Conservation (phyloP, 2,797 vertebrate species). For the Sebastes reedi region DNA sequence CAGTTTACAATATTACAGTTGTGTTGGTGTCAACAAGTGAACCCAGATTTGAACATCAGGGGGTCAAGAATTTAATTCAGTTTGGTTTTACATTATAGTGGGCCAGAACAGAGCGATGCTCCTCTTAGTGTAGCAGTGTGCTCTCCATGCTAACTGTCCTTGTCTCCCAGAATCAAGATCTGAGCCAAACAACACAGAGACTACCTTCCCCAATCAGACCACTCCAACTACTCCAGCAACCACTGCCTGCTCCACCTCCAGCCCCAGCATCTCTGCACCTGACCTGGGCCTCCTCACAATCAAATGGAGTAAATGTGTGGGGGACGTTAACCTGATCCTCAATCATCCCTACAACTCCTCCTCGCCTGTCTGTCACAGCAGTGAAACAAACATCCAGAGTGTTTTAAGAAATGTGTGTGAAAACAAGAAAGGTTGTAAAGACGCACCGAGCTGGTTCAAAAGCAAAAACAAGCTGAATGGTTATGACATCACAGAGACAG, state of each 20-base stretch:
- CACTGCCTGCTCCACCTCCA: accelerated
- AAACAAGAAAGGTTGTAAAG: constrained; percentile 36
- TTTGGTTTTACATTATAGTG: not conserved
- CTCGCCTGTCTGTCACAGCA: not conserved
- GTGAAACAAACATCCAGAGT: accelerated
- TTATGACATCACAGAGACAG: not conserved
- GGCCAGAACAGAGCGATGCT: not conserved
- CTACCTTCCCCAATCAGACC: accelerated
- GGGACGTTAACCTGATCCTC: not conserved
- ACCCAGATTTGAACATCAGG: not conserved
- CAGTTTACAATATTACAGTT: not conserved
- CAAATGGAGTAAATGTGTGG: not conserved
- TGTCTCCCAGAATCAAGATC: not conserved
- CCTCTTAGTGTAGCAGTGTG: not conserved
- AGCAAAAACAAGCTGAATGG: accelerated
- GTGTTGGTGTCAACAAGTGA: not conserved
- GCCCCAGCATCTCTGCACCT: accelerated
- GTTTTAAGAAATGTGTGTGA: constrained; percentile 23
- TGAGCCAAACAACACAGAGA: accelerated
- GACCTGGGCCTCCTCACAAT: constrained; percentile 17
- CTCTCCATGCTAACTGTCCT: not conserved
- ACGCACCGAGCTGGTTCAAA: accelerated
- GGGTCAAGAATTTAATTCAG: not conserved
- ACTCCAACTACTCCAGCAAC: accelerated
- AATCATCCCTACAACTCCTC: accelerated